These are phyloP conservation scores for Dicrostonyx torquatus DNA, from an alignment of 2,797 vertebrate genomes.

Conservation along the genomic window DNA sequence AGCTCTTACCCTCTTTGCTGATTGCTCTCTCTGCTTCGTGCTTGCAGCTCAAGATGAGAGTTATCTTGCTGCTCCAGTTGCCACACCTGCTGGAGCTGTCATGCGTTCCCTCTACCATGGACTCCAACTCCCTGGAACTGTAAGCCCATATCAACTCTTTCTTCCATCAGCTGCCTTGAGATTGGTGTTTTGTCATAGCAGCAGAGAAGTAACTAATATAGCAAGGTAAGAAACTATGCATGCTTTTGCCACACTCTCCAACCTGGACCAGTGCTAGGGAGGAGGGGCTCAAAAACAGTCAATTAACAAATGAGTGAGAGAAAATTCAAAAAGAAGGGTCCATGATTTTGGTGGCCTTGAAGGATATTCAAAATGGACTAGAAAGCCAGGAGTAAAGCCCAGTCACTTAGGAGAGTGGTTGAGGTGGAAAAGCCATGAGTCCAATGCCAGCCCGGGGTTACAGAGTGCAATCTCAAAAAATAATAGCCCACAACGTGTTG, in stretches of 20 bases:
- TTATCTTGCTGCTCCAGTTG: neutral
- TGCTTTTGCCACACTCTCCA: neutral
- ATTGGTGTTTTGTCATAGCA: neutral
- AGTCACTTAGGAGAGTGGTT: neutral
- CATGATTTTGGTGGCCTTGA: neutral
- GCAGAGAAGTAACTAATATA: neutral
- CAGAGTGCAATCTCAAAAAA: neutral
- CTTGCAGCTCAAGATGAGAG: no score
- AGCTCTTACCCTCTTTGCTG: neutral
- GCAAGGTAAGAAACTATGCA: neutral
- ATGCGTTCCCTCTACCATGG: no score
- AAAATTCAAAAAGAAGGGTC: neutral
- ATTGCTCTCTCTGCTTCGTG: neutral
- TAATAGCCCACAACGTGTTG: neutral
- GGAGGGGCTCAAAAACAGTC: neutral
- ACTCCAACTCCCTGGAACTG: neutral
- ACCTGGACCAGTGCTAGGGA: neutral
- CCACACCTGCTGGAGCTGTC: neutral
- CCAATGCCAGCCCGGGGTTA: neutral
- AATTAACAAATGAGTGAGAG: constrained; percentile 24
- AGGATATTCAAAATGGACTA: neutral
- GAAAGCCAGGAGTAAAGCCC: neutral
- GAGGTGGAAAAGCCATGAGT: neutral
- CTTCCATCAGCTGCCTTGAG: neutral
- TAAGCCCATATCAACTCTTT: neutral